Percentiles rank a stretch among this genome's conserved stretches.
Conservation (phyloP, 2,113 vertebrate genomes). For the Petaurus breviceps region DNA sequence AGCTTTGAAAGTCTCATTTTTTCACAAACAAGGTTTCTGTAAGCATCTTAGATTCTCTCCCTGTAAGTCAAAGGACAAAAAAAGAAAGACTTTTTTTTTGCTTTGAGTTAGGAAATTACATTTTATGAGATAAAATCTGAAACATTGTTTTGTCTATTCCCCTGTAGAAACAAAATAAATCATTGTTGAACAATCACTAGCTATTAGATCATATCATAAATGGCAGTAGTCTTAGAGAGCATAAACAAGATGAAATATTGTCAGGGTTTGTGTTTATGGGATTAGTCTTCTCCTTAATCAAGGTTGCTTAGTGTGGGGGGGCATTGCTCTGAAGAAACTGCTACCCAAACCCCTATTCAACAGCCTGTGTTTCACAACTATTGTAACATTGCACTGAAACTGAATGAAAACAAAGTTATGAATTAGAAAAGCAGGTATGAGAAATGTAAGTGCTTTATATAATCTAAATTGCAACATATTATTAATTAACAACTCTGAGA, state of each 20-base stretch:
- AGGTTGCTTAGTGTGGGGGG: neutral
- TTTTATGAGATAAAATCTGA: constrained; percentile 7
- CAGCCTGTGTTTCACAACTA: neutral
- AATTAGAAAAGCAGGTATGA: neutral
- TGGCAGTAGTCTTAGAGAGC: neutral
- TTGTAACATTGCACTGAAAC: neutral
- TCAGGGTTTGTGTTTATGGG: neutral
- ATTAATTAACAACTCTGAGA: neutral
- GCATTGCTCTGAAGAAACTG: neutral
- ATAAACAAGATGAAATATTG: constrained; percentile 1
- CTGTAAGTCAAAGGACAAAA: neutral
- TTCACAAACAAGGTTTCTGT: neutral
- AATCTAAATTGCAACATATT: neutral
- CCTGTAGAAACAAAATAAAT: neutral
- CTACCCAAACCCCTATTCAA: neutral
- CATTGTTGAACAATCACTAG: neutral
- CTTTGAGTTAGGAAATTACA: neutral
- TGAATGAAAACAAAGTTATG: neutral
- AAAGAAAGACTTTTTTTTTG: neutral
- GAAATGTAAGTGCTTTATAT: neutral
- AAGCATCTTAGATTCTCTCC: neutral
- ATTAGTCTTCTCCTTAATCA: neutral
- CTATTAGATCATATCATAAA: constrained; percentile 4
- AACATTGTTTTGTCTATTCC: neutral
- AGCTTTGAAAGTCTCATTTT: neutral